Conservation (phyloP, 37 sponge, comb jelly and placozoan species). For the Ephydatia muelleri region DNA sequence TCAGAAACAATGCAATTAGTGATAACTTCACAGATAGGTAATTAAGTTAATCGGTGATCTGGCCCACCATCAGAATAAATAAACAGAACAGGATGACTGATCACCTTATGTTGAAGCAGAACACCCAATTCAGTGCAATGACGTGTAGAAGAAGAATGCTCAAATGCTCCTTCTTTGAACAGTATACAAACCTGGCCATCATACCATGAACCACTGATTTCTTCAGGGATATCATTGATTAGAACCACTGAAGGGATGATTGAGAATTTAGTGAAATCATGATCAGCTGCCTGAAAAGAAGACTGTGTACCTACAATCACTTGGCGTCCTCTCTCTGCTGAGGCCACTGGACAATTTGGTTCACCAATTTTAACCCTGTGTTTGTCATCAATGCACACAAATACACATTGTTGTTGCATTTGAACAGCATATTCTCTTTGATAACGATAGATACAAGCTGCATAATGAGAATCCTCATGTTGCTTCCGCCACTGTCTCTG, state of each 20-base stretch:
- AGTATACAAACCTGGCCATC: slow-evolving; percentile 2
- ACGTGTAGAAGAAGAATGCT: no score
- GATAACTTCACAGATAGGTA: slow-evolving; percentile 50
- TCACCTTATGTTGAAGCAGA: no score
- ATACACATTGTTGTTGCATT: slow-evolving; percentile 12
- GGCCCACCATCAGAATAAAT: slow-evolving; percentile 68
- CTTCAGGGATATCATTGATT: slow-evolving; percentile 25
- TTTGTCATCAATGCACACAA: slow-evolving; percentile 61
- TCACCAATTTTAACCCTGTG: slow-evolving; percentile 65
- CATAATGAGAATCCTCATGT: slow-evolving; percentile 55
- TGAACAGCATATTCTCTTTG: slow-evolving; percentile 34
- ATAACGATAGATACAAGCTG: slow-evolving; percentile 40
- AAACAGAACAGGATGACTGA: slow-evolving; percentile 29
- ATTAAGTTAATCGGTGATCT: slow-evolving; percentile 45
- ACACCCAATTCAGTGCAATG: no score
- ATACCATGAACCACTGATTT: slow-evolving; percentile 15
- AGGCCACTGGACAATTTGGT: slow-evolving; percentile 64
- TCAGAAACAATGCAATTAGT: slow-evolving; percentile 43
- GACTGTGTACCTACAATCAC: neutral
- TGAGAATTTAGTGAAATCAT: slow-evolving; percentile 13
- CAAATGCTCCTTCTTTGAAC: slow-evolving; percentile 5
- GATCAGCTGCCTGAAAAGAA: slow-evolving; percentile 30
- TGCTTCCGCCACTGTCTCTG: slow-evolving; percentile 25
- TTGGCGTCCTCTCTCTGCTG: slow-evolving; percentile 46
- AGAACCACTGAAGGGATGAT: slow-evolving; percentile 5